Base-by-base conservation (phyloP, 2,797 vertebrate genomes). In the Arnoldichthys spilopterus region DNA sequence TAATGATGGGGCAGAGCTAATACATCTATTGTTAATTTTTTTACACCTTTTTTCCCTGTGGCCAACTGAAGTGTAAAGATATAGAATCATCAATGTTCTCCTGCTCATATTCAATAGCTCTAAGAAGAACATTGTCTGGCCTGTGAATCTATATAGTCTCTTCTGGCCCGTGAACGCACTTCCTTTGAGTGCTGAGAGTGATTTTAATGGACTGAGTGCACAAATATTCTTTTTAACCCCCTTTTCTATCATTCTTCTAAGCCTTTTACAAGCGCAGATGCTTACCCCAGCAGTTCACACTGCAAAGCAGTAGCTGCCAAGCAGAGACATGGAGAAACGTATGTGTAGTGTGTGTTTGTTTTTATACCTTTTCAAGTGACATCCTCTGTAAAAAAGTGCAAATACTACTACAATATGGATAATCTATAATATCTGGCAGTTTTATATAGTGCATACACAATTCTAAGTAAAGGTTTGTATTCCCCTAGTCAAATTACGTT, bases 241-340 rank as follows among this genome's bases (percentile, higher is more conserved):
- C n/a, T 24, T 76, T 73, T 54, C 24, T 59, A 51, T 28, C n/a
- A 51, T 67, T 72, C 68, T 76, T 45, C 68, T 30, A 61, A 63
- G 34, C 61, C 22, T 37, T 64, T 53, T 37, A 26, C 37, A 26
- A 45, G 43, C 28, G 64, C 11, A 26, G n/a, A 15, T 43, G 13
- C 63, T 67, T 43, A 43, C 45, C 66, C 18, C 1, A 22, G 16
- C 66, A 49, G 43, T 68, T 49, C 45, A 32, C 26, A 32, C 8
- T 16, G 63, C 63, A 45, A 28, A 43, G 11, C 37, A 22, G 22
- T 24, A 66, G 40, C 20, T 66, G 3, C 16, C 43, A 11, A 69
- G 45, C 26, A 32, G 16, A n/a, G 9, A 5, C 0, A 18, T n/a
- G 32, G 20, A 64, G 20, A 13, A 37, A n/a, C n/a, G 32, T 20